A percentile compares a stretch with the other conserved stretches of the same genome.
phyloP scores from a whole-genome alignment of 1,140 invertebrate species.

The Pseudomyrmex flavicornis region DNA sequence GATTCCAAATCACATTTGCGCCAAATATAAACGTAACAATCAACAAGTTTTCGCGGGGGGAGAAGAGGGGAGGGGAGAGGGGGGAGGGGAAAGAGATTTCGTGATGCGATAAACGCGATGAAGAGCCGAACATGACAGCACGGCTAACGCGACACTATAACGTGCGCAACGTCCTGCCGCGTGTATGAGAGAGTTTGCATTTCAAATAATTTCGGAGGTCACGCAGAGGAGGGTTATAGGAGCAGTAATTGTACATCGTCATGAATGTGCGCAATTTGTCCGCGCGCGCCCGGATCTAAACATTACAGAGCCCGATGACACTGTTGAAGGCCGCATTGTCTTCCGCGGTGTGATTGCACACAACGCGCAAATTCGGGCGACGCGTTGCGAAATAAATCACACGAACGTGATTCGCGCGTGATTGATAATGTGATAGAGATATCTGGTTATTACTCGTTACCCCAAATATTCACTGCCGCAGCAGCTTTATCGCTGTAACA shows the following conservation, averaged over 20 bases:
- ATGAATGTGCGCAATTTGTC: slow-evolving; percentile 49
- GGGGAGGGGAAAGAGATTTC: background rate
- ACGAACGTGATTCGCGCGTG: background rate
- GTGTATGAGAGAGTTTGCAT: slow-evolving; percentile 37
- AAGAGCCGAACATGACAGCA: slow-evolving; percentile 15
- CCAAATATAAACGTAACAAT: background rate
- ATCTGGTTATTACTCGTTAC: slow-evolving; percentile 10
- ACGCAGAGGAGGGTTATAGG: background rate
- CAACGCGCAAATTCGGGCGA: background rate
- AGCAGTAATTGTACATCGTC: slow-evolving; percentile 30
- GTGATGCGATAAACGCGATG: background rate
- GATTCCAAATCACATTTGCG: background rate
- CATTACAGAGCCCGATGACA: slow-evolving; percentile 28
- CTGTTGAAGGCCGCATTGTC: slow-evolving; percentile 20
- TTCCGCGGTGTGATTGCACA: slow-evolving; percentile 10
- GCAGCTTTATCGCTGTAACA: background rate
- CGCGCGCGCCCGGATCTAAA: slow-evolving; percentile 22
- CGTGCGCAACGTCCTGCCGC: background rate
- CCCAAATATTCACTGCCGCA: slow-evolving; percentile 9
- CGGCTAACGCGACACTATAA: background rate
- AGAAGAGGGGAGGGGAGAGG: background rate
- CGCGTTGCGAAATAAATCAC: slow-evolving; percentile 28
- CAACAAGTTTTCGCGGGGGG: background rate
- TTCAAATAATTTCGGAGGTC: slow-evolving; percentile 48
- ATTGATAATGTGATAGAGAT: slow-evolving; percentile 25